Evolutionary conservation across 2,888 invertebrate genomes (phyloP), one percentile per base, ranked within the genome.

Genomic region (Spisula solida): DNA sequence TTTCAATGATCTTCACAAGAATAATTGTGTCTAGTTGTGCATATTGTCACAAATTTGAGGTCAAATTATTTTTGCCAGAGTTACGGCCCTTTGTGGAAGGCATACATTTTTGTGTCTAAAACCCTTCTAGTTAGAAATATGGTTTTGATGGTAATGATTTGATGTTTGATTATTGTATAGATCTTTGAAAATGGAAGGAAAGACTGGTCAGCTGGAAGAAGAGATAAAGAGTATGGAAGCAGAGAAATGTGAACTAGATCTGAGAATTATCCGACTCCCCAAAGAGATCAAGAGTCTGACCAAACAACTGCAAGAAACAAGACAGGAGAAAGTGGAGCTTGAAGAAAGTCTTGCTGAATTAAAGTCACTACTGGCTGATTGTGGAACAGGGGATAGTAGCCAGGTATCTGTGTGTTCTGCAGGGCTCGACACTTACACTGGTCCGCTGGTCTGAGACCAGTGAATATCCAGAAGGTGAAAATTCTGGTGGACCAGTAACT

Each of bases 131-230:
- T 60, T 60, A 2, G 25, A 25, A 25, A 60, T 20, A 60, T n/a
- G n/a, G 1, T 60, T 60, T n/a, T 4, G 2, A 60, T 60, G 12
- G 18, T 2, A 25, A 14, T 51, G 16, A 47, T 47, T 47, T 51
- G 51, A 51, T 16, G 51, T 51, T 51, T 47, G 47, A 8, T 31
- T 78, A 12, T 48, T 79, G 14, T 79, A 8, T 16, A 92, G 93
- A 83, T 83, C 88, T 60, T 85, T 94, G 60, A 83, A 91, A 51
- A 80, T 93, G 47, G 85, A 92, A 31, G 90, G 90, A 4, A 78
- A 91, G 41, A 89, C 88, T 10, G 81, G 84, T 81, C 84, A 87
- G 1, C 80, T 88, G 31, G 92, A 92, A 41, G 87, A 87, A n/a
- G 85, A 91, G 48, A 88, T 92, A 2, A 86, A 60, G 18, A 75